A percentile compares a stretch with the other conserved stretches of the same genome.
phyloP scores from a whole-genome alignment of 2,888 invertebrate genomes.

The Amphipoea oculea region DNA sequence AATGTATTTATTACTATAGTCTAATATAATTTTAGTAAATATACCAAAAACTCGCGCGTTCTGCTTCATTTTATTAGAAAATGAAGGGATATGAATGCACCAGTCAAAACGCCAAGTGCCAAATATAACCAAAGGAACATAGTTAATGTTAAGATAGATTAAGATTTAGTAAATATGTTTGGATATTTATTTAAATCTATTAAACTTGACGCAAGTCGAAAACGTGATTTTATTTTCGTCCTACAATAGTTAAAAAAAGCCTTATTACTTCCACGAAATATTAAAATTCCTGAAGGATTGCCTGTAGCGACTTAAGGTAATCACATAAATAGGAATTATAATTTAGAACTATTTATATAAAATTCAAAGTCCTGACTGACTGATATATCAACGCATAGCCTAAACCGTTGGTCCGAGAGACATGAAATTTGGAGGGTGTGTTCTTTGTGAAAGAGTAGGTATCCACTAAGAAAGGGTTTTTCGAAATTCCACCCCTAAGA shows the following conservation, averaged over 20 bases:
- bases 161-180: constrained; percentile 73
- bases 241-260: background rate
- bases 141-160: constrained; percentile 52
- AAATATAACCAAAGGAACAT: constrained; percentile 72
- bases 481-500: no score
- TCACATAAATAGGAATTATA: background rate
- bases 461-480: no score
- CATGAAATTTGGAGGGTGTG: no score
- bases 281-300: background rate
- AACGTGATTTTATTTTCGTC: constrained; percentile 12
- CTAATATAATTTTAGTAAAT: constrained; percentile 44
- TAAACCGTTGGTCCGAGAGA: no score
- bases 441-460: no score
- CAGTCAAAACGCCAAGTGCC: constrained; percentile 57
- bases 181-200: constrained; percentile 80
- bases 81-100: constrained; percentile 59
- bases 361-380: no score
- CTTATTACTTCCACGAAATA: background rate
- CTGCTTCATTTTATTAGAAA: constrained; percentile 64
- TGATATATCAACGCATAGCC: no score
- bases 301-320: background rate
- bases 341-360: background rate
- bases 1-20: constrained; percentile 61
- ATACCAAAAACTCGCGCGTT: constrained; percentile 48
- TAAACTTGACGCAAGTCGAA: constrained; percentile 66